Base-by-base conservation (phyloP, 1,140 invertebrate genomes). In the Zaprionus ghesquierei region DNA sequence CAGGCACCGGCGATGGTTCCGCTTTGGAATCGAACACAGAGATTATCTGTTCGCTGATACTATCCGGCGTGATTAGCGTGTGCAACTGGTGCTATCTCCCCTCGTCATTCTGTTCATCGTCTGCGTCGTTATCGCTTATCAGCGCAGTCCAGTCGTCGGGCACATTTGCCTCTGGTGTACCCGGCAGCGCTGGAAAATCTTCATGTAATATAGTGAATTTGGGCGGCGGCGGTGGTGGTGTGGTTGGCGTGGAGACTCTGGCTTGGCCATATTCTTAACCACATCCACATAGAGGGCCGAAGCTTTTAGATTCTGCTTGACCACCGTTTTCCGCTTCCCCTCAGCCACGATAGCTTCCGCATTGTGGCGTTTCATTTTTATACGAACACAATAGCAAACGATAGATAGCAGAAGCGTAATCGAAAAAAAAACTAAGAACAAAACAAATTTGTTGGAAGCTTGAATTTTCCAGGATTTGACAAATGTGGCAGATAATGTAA, bases 131-230 rank as follows among this genome's bases (percentile, higher is more conserved):
- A n/a, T n/a, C n/a, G n/a, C n/a, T n/a, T n/a, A n/a, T n/a, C n/a
- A n/a, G n/a, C n/a, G n/a, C n/a, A n/a, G n/a, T n/a, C n/a, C n/a
- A n/a, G n/a, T n/a, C n/a, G n/a, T n/a, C n/a, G n/a, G n/a, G n/a
- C n/a, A n/a, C n/a, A n/a, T n/a, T n/a, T n/a, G n/a, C n/a, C n/a
- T n/a, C n/a, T n/a, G n/a, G n/a, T n/a, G n/a, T n/a, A n/a, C n/a
- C n/a, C n/a, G n/a, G n/a, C n/a, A n/a, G n/a, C n/a, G n/a, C n/a
- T n/a, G n/a, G n/a, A n/a, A n/a, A n/a, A n/a, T n/a, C n/a, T n/a
- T n/a, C n/a, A n/a, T n/a, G n/a, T n/a, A n/a, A n/a, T n/a, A n/a
- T 70, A 33, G 76, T 82, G 12, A 87, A 87, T 22, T 81, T 76
- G 0, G 75, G 70, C 1, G 59, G 13, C 1, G 53, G 23, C 15